Evolutionary conservation across 2,888 invertebrate species (phyloP), one percentile per base, ranked within the genome.

Genomic region (Rhamphomyia laevipes): DNA sequence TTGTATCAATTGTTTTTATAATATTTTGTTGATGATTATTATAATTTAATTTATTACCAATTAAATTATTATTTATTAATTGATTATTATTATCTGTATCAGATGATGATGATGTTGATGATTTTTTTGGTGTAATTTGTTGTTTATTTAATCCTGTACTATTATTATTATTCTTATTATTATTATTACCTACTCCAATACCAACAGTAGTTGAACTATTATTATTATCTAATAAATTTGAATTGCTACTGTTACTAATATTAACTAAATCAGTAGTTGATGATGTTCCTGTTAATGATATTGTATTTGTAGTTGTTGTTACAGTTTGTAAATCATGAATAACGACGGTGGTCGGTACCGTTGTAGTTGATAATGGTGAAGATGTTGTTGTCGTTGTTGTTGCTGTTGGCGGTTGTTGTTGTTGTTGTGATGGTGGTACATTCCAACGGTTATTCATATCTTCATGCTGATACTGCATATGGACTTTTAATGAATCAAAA

Each of bases 391-490:
- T 33, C 21, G 46, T 37, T 33, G 50, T 40, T n/a, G 48, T 38
- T 31, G 35, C 23, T 16, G 18, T 31, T n/a, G 18, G 38, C 21
- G 18, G 41, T 37, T 43, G 48, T 43, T 23, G 40, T 27, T 38
- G 46, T 18, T 13, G 51, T 27, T 51, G 45, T 48, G 45, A 31
- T 44, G 51, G 31, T 46, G 54, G 50, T 47, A 50, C 50, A 45
- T 56, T 52, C 57, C 57, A 57, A 50, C 55, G 54, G 15, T 42
- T 42, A 46, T 51, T 52, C 50, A 53, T 53, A 63, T 84, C 84
- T 63, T 86, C 84, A 67, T 85, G 83, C 62, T 86, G 84, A 68
- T 86, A 87, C 63, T 82, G 81, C 60, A 85, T 73, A 71, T 87
- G 87, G 55, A 86, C 86, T 61, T 86, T 82, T 57, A 87, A 74